These are phyloP conservation scores for Stenotaenia linearis DNA, from an alignment of 2,888 invertebrate genomes.

Conservation along the genomic window DNA sequence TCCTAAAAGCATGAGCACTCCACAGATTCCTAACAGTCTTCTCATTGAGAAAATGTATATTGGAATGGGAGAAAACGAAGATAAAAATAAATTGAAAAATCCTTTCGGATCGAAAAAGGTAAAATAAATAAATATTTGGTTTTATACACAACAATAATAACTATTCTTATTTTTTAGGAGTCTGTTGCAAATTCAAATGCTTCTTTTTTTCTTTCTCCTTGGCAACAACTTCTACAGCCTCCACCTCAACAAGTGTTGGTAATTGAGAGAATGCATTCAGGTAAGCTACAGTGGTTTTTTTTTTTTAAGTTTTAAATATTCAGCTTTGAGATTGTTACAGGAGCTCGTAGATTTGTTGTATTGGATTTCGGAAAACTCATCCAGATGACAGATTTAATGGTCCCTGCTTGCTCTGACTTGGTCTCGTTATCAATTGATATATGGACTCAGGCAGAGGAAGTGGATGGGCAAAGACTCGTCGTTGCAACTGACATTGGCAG, in stretches of 20 bases:
- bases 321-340: constrained; percentile 38
- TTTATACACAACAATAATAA: too few species aligned
- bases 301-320: background rate
- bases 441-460: constrained; percentile 81
- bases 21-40: background rate
- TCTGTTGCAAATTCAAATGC: background rate
- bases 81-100: background rate
- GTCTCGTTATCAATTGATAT: constrained; percentile 82
- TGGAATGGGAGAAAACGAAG: constrained; percentile 17
- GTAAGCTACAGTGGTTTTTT: constrained; percentile 37
- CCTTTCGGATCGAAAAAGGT: background rate
- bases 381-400: constrained; percentile 70
- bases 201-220: constrained; percentile 55
- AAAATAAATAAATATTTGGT: background rate
- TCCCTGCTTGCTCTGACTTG: constrained; percentile 50
- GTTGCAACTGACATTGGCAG: constrained; percentile 81
- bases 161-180: background rate
- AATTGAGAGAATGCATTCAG: constrained; percentile 88
- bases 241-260: constrained; percentile 75
- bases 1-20: background rate
- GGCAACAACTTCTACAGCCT: constrained; percentile 69
- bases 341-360: constrained; percentile 84
- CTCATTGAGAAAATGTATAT: constrained; percentile 22
- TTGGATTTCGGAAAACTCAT: constrained; percentile 84
- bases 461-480: constrained; percentile 75